Conservation (phyloP, 2,113 vertebrate species). For the Tychaedon coryphoeus region DNA sequence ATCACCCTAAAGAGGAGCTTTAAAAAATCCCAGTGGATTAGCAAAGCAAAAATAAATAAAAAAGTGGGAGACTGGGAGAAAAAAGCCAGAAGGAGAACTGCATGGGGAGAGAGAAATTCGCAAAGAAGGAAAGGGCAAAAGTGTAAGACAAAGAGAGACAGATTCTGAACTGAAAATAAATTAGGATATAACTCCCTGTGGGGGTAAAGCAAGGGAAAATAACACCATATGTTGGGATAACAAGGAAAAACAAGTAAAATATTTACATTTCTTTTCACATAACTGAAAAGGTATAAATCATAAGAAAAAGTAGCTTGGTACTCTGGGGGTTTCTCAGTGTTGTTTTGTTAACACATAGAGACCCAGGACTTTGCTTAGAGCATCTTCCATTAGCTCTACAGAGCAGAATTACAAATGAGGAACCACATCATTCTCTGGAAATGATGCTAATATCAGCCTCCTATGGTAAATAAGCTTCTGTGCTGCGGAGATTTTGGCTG, state of each 20-base stretch:
- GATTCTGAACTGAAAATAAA: background rate
- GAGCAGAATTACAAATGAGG: slow-evolving; percentile 41
- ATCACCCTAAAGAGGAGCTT: background rate
- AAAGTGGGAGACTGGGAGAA: background rate
- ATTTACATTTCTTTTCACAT: slow-evolving; percentile 18
- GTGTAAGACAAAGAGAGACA: background rate
- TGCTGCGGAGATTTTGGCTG: background rate
- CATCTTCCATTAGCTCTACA: slow-evolving; percentile 23
- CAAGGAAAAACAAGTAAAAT: background rate
- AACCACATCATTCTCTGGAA: slow-evolving; percentile 39
- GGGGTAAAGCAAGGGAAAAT: background rate
- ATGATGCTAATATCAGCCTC: slow-evolving; percentile 39
- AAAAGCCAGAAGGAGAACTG: background rate
- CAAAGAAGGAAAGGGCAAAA: background rate
- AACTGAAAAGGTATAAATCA: background rate
- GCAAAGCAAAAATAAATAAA: background rate
- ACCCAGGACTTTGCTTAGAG: background rate
- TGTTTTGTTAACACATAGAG: background rate
- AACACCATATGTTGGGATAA: background rate
- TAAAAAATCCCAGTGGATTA: background rate
- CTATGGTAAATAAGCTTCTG: slow-evolving; percentile 14
- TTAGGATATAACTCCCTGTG: background rate
- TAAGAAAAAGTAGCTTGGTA: background rate
- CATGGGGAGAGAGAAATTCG: background rate
- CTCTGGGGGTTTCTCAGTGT: background rate